A percentile compares a stretch with the other conserved stretches of the same genome.
Conservation (phyloP, 2,888 invertebrate species). For the Lordiphosa andalusiaca region DNA sequence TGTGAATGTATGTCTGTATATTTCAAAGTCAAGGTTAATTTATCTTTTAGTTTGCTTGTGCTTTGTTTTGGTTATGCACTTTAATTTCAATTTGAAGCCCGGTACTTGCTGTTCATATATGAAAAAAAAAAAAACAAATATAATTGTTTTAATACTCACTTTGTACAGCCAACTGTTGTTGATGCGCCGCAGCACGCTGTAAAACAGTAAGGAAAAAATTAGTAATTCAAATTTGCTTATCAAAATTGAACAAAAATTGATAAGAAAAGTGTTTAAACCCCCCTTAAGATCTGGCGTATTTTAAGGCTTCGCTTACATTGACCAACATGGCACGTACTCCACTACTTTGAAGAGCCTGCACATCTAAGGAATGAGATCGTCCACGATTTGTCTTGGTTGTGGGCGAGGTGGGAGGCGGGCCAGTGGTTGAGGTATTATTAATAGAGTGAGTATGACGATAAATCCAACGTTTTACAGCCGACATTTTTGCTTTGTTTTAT, state of each 20-base stretch:
- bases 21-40: conserved; percentile 72
- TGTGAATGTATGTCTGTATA: conserved; percentile 7
- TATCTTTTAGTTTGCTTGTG: conserved; percentile 28
- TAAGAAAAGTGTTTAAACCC: background rate
- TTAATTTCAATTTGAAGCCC: conserved; percentile 13
- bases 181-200: conserved; percentile 86
- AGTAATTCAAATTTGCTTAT: conserved; percentile 6
- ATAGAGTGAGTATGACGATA: conserved; percentile 74
- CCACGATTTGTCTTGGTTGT: conserved; percentile 73
- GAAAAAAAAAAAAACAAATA: background rate
- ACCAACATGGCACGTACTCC: conserved; percentile 78
- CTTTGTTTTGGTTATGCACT: conserved; percentile 7
- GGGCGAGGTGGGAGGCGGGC: conserved; percentile 59
- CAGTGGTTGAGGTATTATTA: conserved; percentile 52
- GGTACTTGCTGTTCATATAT: conserved; percentile 66
- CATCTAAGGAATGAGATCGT: conserved; percentile 80
- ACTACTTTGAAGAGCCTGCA: conserved; percentile 78
- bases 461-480: conserved; percentile 79
- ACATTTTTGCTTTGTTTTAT: conserved; percentile 70
- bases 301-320: conserved; percentile 46
- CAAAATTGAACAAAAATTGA: background rate
- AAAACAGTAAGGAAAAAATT: conserved; percentile 64
- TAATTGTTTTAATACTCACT: conserved; percentile 73
- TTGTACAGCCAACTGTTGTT: conserved; percentile 83
- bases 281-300: conserved; percentile 9